Evolutionary conservation across 2,888 invertebrate genomes (phyloP).

Genomic region (Chesias legatella): DNA sequence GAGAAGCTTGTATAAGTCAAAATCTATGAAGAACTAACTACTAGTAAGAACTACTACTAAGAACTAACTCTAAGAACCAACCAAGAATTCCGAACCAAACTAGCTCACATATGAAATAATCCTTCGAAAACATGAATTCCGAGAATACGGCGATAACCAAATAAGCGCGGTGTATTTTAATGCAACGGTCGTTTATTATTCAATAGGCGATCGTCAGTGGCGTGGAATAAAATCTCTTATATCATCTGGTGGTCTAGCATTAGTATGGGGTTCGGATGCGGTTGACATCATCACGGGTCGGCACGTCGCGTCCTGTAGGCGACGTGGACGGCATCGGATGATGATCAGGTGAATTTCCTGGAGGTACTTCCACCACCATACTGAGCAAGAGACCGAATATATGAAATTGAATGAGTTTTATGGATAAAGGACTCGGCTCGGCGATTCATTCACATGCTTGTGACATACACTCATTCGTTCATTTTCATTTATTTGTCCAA

Average conservation of each 20-base stretch:
- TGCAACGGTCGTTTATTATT: conserved; percentile 45
- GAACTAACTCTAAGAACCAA: not conserved
- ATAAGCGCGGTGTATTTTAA: conserved; percentile 13
- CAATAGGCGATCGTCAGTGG: conserved; percentile 58
- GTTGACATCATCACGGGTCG: conserved; percentile 54
- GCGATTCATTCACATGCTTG: too few species aligned
- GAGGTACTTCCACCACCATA: not conserved
- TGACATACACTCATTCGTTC: too few species aligned
- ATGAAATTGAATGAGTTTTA: too few species aligned
- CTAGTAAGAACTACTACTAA: not conserved
- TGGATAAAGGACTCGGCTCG: too few species aligned
- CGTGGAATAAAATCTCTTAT: conserved; percentile 48
- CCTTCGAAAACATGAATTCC: conserved; percentile 21
- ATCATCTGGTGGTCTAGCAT: conserved; percentile 53
- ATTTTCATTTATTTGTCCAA: too few species aligned
- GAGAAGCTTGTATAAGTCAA: too few species aligned
- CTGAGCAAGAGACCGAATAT: not conserved
- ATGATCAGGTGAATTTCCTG: conserved; percentile 16
- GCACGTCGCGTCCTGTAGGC: conserved; percentile 56
- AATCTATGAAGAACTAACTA: too few species aligned
- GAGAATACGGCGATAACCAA: conserved; percentile 20
- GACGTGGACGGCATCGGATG: conserved; percentile 55
- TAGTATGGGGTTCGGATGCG: conserved; percentile 61
- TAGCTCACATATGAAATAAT: conserved; percentile 7
- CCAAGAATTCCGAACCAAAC: conserved; percentile 3